A percentile compares a stretch with the other conserved stretches of the same genome.
Evolutionary conservation across 2,888 invertebrate species (phyloP).

Genomic region (Hedychridium roseum): DNA sequence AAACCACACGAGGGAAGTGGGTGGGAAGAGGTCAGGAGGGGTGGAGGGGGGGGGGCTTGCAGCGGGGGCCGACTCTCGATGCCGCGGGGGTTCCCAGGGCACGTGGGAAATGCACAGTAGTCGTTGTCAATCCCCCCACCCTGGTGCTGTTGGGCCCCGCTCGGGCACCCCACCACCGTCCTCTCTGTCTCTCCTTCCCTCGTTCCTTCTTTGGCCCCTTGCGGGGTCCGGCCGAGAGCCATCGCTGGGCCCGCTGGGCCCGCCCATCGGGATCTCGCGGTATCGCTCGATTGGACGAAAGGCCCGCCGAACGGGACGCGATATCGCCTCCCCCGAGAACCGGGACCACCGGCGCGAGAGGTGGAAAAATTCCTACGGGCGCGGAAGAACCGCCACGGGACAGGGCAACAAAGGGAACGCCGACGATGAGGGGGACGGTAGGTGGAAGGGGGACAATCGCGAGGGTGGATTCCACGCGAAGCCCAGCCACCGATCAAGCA

Average conservation of each 20-base stretch:
- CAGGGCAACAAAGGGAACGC: conserved; percentile 39
- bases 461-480: conserved; percentile 4
- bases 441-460: not conserved
- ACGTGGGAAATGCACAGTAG: conserved; percentile 74
- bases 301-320: conserved; percentile 26
- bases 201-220: too few relatives aligned
- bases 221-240: conserved; percentile 33
- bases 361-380: conserved; percentile 39
- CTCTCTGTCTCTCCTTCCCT: too few relatives aligned
- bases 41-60: conserved; percentile 29
- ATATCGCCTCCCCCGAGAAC: conserved; percentile 47
- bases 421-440: too few relatives aligned
- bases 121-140: conserved; percentile 63
- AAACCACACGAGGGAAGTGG: conserved; percentile 1
- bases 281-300: conserved; percentile 53
- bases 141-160: conserved; percentile 30
- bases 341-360: conserved; percentile 30
- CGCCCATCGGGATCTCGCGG: conserved; percentile 52
- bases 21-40: conserved; percentile 7
- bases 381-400: conserved; percentile 27
- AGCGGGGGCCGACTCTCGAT: conserved; percentile 63
- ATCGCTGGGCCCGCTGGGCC: conserved; percentile 35
- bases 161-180: conserved; percentile 30
- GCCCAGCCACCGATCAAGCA: conserved; percentile 5
- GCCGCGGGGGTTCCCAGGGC: conserved; percentile 66